Conservation (phyloP, 2,888 invertebrate genomes). For the Dorcus hopei region DNA sequence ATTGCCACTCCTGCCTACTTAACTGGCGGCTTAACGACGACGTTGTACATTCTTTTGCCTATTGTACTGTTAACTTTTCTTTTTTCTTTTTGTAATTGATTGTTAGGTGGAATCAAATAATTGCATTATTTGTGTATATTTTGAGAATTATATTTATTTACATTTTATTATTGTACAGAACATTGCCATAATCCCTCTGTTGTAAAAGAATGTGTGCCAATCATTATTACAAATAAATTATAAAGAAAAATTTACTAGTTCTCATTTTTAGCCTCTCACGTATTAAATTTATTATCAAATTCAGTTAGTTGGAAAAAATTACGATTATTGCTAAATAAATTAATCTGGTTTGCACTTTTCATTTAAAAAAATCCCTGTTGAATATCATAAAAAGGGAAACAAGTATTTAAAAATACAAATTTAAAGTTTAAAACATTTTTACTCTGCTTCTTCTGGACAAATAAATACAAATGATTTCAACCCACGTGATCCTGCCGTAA, state of each 20-base stretch:
- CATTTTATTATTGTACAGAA: conserved; percentile 43
- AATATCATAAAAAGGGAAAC: too few relatives aligned
- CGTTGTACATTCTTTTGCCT: conserved; percentile 27
- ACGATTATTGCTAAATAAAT: too few relatives aligned
- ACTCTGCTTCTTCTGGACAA: too few relatives aligned
- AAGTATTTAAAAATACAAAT: too few relatives aligned
- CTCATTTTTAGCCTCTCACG: too few relatives aligned
- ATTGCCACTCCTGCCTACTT: conserved; percentile 22
- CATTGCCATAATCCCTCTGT: conserved; percentile 46
- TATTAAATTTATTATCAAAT: too few relatives aligned
- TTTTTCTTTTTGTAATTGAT: conserved; percentile 13
- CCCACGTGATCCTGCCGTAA: too few relatives aligned
- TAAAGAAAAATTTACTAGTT: conserved; percentile 22
- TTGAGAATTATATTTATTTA: conserved; percentile 38
- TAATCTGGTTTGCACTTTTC: too few relatives aligned
- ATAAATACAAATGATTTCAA: too few relatives aligned
- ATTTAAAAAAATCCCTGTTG: too few relatives aligned
- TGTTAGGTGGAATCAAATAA: conserved; percentile 20
- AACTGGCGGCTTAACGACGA: conserved; percentile 23
- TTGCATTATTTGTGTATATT: conserved; percentile 30
- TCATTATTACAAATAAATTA: conserved; percentile 49
- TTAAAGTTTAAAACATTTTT: too few relatives aligned
- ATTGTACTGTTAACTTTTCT: conserved; percentile 20
- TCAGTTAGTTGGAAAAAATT: too few relatives aligned
- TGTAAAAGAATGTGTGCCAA: conserved; percentile 51